phyloP scores from a whole-genome alignment of 1,140 invertebrate species.

The Thereuonema tuberculata region DNA sequence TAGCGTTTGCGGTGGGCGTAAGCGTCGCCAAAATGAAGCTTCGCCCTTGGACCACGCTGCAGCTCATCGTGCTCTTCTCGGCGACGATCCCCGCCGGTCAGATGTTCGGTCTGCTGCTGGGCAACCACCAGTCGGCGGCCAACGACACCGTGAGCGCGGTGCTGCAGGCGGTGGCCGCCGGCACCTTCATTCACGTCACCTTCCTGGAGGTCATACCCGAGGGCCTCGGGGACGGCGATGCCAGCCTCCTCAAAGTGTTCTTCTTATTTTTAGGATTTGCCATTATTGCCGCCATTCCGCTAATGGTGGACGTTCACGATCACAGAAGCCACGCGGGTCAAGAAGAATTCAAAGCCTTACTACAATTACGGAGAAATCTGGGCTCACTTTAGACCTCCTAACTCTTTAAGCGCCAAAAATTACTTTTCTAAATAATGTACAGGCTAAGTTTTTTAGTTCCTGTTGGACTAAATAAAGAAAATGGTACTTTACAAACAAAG shows the following conservation, averaged over 20 bases:
- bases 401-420: too few relatives aligned
- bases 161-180: constrained; percentile 32
- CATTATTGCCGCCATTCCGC: constrained; percentile 11
- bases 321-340: background rate
- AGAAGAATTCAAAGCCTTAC: background rate
- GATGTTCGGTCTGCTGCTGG: constrained; percentile 27
- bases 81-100: constrained; percentile 31
- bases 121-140: constrained; percentile 17
- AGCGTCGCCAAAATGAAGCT: constrained; percentile 26
- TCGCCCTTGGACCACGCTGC: constrained; percentile 18
- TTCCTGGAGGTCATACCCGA: constrained; percentile 32
- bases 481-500: too few relatives aligned
- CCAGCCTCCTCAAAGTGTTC: constrained; percentile 21
- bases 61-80: constrained; percentile 26
- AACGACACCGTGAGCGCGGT: constrained; percentile 21
- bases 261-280: constrained; percentile 24
- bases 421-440: too few relatives aligned
- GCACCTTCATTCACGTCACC: constrained; percentile 34
- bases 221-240: constrained; percentile 20
- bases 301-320: background rate
- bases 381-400: too few relatives aligned
- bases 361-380: background rate
- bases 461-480: too few relatives aligned
- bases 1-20: constrained; percentile 33
- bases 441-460: too few relatives aligned